Base-by-base conservation (phyloP, 2,113 vertebrate genomes). In the Oncorhynchus mykiss region DNA sequence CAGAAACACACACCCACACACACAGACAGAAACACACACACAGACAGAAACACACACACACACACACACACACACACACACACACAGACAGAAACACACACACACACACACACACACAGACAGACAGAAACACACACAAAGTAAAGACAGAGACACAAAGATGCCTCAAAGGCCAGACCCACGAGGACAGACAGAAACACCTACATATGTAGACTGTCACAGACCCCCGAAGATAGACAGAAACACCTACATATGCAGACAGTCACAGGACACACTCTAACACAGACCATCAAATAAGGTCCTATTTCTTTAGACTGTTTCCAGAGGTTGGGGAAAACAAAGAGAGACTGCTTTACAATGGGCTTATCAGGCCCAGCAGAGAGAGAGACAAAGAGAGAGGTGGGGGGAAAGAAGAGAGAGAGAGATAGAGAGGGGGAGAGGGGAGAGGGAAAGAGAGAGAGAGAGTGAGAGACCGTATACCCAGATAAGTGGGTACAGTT, bases 311-410 rank as follows among this genome's bases (percentile, higher is more conserved):
- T 59, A 20, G 3, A 20, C 14, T 16, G 18, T 62, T 20, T 25
- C 22, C 64, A 27, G 6, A 24, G 25, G 25, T 20, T n/a, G n/a
- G 9, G 22, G 24, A 24, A 64, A 64, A 64, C 22, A 64, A 64
- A 64, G 4, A 62, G 7, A 64, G 60, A 7, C 60, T 22, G 20
- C 14, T 64, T 22, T 7, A 64, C 2, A 12, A 9, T 22, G n/a
- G 24, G 24, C 24, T 25, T 25, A 25, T 25, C 24, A 25, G 24
- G 24, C 24, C 24, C 24, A 20, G 79, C n/a, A 81, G 80, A 80
- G 51, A 70, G 34, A 31, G 34, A 69, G 5, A 57, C 1, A 31
- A 0, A 14, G 2, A 51, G 12, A 51, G 11, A 14, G 49, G 27
- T 27, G 2, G 27, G 27, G 27, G 34, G 1, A 25, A 25, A 69